phyloP scores from a whole-genome alignment of 2,888 invertebrate species.

The Eupithecia dodoneata region DNA sequence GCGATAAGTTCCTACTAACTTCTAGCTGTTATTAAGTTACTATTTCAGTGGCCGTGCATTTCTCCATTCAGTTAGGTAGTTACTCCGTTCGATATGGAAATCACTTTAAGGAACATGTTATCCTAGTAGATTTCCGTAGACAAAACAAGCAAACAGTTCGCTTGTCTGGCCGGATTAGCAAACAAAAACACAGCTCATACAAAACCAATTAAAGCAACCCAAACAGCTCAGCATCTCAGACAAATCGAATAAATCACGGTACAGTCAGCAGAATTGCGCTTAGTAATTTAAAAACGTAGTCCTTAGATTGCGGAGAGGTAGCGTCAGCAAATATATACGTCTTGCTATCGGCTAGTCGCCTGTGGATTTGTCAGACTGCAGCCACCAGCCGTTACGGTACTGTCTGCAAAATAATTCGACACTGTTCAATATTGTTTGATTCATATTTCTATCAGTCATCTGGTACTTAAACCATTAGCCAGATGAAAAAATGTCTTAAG shows the following conservation, averaged over 20 bases:
- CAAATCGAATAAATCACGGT: conserved; percentile 51
- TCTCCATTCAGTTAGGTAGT: not conserved
- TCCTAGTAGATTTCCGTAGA: conserved; percentile 1
- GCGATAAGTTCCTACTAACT: not conserved
- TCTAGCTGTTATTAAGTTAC: not conserved
- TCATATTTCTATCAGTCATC: not conserved
- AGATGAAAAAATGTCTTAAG: too few relatives aligned
- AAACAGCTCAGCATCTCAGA: conserved; percentile 33
- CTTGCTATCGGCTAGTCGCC: conserved; percentile 75
- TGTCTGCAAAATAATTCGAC: conserved; percentile 48
- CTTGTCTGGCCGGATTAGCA: conserved; percentile 12
- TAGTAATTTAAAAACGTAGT: conserved; percentile 69
- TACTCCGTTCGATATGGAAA: conserved; percentile 1
- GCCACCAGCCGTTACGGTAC: conserved; percentile 57
- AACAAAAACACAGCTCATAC: conserved; percentile 26
- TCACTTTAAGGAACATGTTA: not conserved
- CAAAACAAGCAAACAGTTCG: conserved; percentile 13
- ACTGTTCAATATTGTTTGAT: not conserved
- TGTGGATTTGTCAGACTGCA: conserved; percentile 77
- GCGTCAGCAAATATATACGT: conserved; percentile 79
- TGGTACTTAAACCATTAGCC: not conserved
- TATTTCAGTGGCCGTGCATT: not conserved
- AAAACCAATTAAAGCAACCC: conserved; percentile 43
- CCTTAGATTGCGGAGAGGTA: conserved; percentile 65
- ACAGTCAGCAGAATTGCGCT: conserved; percentile 50